Conservation (phyloP, 2,888 invertebrate species). For the Lepetodrilus schrolli region DNA sequence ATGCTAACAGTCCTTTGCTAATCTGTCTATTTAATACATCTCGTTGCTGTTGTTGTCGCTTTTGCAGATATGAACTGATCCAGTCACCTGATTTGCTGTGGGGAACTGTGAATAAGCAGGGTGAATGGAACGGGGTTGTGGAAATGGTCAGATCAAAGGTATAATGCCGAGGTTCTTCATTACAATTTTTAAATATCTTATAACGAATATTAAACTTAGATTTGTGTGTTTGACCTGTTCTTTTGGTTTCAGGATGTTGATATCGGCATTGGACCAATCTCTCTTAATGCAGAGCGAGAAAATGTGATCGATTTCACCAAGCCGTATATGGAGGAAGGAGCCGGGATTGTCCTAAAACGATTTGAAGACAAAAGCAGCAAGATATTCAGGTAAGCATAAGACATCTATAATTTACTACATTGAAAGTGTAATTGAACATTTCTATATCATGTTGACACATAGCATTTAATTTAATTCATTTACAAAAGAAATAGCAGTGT, state of each 20-base stretch:
- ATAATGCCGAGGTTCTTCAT: neutral
- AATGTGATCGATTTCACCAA: conserved; percentile 27
- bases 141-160: neutral
- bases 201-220: too few relatives aligned
- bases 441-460: too few relatives aligned
- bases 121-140: neutral
- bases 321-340: conserved; percentile 52
- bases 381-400: conserved; percentile 43
- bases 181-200: too few relatives aligned
- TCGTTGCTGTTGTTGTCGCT: too few relatives aligned
- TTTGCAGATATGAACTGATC: neutral
- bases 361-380: conserved; percentile 46
- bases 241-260: conserved; percentile 46
- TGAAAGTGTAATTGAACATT: too few relatives aligned
- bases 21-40: too few relatives aligned
- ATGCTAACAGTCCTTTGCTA: too few relatives aligned
- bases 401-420: too few relatives aligned
- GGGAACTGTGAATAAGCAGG: conserved; percentile 6
- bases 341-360: conserved; percentile 47
- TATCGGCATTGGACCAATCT: conserved; percentile 43
- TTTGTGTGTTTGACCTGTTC: too few relatives aligned
- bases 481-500: too few relatives aligned
- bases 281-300: neutral
- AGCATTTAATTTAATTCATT: too few relatives aligned
- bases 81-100: conserved; percentile 2